A percentile compares a stretch with the other conserved stretches of the same genome.
These are phyloP conservation scores for Hiodon tergisus DNA, from an alignment of 2,113 vertebrate species.

Conservation along the genomic window DNA sequence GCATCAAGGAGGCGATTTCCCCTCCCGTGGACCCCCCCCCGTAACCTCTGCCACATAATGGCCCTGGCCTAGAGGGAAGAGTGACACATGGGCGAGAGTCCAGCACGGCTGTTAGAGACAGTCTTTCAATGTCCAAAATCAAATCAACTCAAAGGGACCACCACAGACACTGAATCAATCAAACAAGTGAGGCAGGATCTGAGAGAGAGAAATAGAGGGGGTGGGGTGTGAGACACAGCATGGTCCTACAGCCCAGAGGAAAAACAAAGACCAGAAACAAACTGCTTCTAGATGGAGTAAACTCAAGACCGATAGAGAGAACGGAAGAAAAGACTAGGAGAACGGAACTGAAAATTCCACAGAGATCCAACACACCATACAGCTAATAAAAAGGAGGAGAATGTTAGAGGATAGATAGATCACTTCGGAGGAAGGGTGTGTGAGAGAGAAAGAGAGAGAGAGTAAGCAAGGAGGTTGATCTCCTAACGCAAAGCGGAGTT, in stretches of 20 bases:
- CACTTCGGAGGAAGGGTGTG: conserved; percentile 13
- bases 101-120: conserved; percentile 22
- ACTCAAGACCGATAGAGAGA: conserved; percentile 2
- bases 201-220: background rate
- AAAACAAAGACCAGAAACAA: conserved; percentile 31
- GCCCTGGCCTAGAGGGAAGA: conserved; percentile 37
- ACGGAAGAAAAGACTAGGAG: background rate
- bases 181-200: conserved; percentile 15
- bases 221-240: conserved; percentile 23
- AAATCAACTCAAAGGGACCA: conserved; percentile 32
- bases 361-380: conserved; percentile 24
- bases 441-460: background rate
- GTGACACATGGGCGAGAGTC: conserved; percentile 29
- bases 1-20: background rate
- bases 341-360: conserved; percentile 17
- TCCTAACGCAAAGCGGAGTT: conserved; percentile 80
- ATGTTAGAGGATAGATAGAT: conserved; percentile 24
- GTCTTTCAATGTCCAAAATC: conserved; percentile 25
- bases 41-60: conserved; percentile 26
- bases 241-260: conserved; percentile 28
- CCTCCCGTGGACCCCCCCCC: background rate
- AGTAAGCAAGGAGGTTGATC: conserved; percentile 71
- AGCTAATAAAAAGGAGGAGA: conserved; percentile 17
- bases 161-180: conserved; percentile 33
- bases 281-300: conserved; percentile 33